phyloP scores from a whole-genome alignment of 2,888 invertebrate genomes.

The Acleris holmiana region DNA sequence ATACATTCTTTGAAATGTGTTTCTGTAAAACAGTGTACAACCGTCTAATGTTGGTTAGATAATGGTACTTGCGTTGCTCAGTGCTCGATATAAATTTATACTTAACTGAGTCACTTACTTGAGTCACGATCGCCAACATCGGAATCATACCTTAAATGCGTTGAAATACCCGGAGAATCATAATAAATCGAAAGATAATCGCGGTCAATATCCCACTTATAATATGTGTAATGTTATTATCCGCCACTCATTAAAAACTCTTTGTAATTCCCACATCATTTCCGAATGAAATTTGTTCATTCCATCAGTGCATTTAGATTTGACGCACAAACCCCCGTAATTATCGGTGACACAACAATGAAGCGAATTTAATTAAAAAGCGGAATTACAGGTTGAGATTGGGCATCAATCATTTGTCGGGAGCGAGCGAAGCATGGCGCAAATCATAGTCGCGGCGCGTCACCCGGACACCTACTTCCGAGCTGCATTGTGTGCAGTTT shows the following conservation, averaged over 20 bases:
- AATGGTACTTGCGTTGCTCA: no score
- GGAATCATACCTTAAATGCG: no score
- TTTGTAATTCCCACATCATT: not conserved
- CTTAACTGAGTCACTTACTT: no score
- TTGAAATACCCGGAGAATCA: no score
- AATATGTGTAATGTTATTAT: no score
- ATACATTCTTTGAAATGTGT: no score
- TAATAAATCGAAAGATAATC: no score
- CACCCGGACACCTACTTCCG: conserved; percentile 77
- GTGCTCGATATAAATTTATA: no score
- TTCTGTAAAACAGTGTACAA: no score
- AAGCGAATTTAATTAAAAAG: conserved; percentile 35
- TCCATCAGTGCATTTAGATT: conserved; percentile 19
- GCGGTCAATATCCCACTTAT: no score
- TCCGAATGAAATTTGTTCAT: not conserved
- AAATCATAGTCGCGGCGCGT: conserved; percentile 80
- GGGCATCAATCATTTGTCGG: conserved; percentile 73
- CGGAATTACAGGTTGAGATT: conserved; percentile 41
- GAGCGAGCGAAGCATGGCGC: conserved; percentile 75
- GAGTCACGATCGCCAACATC: no score
- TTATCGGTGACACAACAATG: conserved; percentile 19
- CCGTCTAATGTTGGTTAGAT: no score
- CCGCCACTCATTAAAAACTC: not conserved
- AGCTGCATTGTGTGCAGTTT: conserved; percentile 11
- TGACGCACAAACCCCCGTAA: conserved; percentile 28